These are phyloP conservation scores for Pseudorasbora parva DNA, from an alignment of 2,113 vertebrate genomes.

Conservation along the genomic window DNA sequence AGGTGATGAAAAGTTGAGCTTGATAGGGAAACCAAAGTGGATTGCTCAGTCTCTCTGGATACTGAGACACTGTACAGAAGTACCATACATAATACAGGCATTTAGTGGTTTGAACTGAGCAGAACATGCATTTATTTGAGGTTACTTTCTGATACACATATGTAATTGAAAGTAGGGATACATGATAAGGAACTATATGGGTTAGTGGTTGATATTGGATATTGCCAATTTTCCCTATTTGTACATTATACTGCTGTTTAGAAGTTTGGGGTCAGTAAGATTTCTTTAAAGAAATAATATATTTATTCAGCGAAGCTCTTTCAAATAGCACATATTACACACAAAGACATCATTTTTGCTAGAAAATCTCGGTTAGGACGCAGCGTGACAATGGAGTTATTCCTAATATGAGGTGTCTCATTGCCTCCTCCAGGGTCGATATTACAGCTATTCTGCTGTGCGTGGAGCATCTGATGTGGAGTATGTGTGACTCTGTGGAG, in stretches of 20 bases:
- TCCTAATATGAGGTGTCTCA: not conserved
- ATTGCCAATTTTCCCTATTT: not conserved
- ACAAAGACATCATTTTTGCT: not conserved
- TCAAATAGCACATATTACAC: not conserved
- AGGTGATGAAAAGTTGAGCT: constrained; percentile 44
- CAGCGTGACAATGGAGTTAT: not conserved
- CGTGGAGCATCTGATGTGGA: constrained; percentile 89
- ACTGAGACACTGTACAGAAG: constrained; percentile 1
- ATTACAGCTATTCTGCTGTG: constrained; percentile 86
- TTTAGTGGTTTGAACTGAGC: constrained; percentile 1
- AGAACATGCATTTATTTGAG: not conserved
- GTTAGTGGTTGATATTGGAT: not conserved
- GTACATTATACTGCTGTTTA: not conserved
- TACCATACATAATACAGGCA: not conserved
- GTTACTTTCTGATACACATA: not conserved
- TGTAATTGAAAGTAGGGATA: not conserved
- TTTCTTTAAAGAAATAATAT: not conserved
- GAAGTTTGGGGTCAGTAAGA: not conserved
- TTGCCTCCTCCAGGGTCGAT: constrained; percentile 79
- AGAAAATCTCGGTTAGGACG: not conserved
- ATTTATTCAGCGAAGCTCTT: not conserved
- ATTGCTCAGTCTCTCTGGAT: constrained; percentile 29
- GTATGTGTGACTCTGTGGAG: constrained; percentile 80
- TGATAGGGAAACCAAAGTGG: constrained; percentile 37
- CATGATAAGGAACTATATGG: not conserved